Conservation (phyloP, 2,797 vertebrate species). For the Nothura maculosa region DNA sequence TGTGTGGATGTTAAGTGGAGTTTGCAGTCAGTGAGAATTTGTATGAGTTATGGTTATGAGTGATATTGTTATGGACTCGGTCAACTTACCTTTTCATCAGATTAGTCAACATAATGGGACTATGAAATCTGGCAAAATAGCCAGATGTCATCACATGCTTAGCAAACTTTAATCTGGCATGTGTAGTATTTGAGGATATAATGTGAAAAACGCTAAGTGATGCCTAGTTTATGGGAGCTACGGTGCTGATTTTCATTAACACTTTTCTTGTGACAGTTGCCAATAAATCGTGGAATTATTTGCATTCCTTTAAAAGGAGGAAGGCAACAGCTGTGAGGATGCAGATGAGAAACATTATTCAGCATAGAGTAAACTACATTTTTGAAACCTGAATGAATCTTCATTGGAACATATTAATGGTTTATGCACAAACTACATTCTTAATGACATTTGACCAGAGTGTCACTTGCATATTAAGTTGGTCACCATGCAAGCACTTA, state of each 20-base stretch:
- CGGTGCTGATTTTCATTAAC: constrained; percentile 34
- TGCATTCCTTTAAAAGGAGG: constrained; percentile 4
- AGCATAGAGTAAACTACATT: background rate
- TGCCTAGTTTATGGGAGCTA: background rate
- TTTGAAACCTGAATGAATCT: background rate
- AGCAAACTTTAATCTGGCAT: background rate
- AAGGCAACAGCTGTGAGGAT: constrained; percentile 36
- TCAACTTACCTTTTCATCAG: constrained; percentile 31
- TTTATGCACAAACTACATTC: background rate
- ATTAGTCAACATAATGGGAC: background rate
- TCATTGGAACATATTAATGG: background rate
- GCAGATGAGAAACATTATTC: background rate
- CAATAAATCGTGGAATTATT: constrained; percentile 40
- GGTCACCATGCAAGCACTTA: background rate
- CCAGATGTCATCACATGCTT: constrained; percentile 51
- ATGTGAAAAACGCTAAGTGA: background rate
- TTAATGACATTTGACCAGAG: background rate
- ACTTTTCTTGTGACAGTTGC: constrained; percentile 25
- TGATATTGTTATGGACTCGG: background rate
- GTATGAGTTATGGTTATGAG: background rate
- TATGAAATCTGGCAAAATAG: background rate
- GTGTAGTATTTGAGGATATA: background rate
- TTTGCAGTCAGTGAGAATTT: background rate
- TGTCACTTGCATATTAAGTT: background rate
- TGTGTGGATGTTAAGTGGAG: background rate